Conservation (phyloP, 30 jellyfish, hydroid and myxozoan species). For the Mastigias papua region DNA sequence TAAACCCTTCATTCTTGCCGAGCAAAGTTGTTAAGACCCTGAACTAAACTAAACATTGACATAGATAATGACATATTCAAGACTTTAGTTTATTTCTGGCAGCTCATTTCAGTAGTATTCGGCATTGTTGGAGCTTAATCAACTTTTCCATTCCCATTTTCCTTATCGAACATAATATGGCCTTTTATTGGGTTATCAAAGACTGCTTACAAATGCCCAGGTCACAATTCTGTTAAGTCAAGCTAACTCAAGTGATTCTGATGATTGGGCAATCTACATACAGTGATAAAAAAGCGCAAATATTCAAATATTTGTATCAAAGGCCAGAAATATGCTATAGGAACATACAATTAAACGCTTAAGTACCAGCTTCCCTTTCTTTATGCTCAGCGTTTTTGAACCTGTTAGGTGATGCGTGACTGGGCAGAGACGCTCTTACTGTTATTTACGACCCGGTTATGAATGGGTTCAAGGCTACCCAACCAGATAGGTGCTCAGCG, state of each 20-base stretch:
- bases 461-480: constrained; percentile 53
- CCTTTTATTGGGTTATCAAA: no score
- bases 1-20: no score
- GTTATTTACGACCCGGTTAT: constrained; percentile 51
- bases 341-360: constrained; percentile 25
- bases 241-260: not conserved
- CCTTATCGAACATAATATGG: no score
- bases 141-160: no score
- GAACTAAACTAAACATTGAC: no score
- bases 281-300: constrained; percentile 34
- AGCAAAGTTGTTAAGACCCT: no score
- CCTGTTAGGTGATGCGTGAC: constrained; percentile 63
- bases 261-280: constrained; percentile 43
- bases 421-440: constrained; percentile 63
- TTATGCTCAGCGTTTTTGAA: constrained; percentile 45
- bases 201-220: not conserved
- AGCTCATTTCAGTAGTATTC: no score
- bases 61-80: no score
- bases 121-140: no score
- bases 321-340: constrained; percentile 24
- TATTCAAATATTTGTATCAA: constrained; percentile 34
- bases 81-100: no score
- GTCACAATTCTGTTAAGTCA: not conserved
- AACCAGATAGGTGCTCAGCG: constrained; percentile 62
- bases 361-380: constrained; percentile 52